Evolutionary conservation across 2,113 vertebrate genomes (phyloP).

Genomic region (Sphyrna mokarran): DNA sequence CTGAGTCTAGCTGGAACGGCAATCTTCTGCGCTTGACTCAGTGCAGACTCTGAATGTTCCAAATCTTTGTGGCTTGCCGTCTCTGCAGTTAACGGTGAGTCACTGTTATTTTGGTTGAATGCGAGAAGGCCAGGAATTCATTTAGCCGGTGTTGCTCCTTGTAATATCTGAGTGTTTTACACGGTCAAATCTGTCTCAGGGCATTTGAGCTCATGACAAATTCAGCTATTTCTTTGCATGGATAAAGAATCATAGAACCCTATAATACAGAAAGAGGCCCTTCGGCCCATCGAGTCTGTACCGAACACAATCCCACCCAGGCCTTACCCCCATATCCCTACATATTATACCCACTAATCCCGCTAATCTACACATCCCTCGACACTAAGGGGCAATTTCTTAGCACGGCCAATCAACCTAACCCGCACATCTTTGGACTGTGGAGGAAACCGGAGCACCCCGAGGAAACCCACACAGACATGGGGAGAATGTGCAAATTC

Average conservation of each 20-base stretch:
- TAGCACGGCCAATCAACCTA: too few relatives aligned
- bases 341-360: too few relatives aligned
- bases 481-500: too few relatives aligned
- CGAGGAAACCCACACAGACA: too few relatives aligned
- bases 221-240: not conserved
- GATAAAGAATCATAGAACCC: not conserved
- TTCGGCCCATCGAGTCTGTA: too few relatives aligned
- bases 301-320: too few relatives aligned
- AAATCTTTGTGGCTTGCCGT: not conserved
- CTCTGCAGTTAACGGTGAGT: not conserved
- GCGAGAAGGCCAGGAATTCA: not conserved
- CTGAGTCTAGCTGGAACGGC: not conserved
- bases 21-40: not conserved
- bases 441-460: too few relatives aligned
- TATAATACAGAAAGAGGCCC: too few relatives aligned
- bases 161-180: not conserved
- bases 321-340: too few relatives aligned
- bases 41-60: not conserved
- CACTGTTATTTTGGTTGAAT: not conserved
- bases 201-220: not conserved
- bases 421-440: too few relatives aligned
- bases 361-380: too few relatives aligned
- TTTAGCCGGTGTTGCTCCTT: not conserved
- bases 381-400: too few relatives aligned
- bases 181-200: not conserved